Evolutionary conservation across 2,113 vertebrate species (phyloP).

Genomic region (Gorilla gorilla): DNA sequence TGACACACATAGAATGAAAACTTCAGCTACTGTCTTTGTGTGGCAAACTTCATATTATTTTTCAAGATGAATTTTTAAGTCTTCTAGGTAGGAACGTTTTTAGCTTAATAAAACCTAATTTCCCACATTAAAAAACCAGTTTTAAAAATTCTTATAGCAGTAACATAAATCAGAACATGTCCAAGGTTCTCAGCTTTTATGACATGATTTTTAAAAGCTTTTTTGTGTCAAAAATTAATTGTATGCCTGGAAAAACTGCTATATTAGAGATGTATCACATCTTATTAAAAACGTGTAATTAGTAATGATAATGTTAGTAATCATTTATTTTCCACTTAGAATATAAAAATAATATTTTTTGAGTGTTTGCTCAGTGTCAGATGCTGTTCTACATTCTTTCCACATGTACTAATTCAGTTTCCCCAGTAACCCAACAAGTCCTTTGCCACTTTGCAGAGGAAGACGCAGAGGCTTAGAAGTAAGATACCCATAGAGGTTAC

Average conservation of each 20-base stretch:
- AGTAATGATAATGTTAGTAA: neutral
- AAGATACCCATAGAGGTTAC: neutral
- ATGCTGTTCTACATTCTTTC: neutral
- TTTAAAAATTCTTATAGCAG: neutral
- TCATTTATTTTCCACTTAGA: neutral
- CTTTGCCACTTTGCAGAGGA: neutral
- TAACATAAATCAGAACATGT: neutral
- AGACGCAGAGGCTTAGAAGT: neutral
- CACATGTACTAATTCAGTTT: neutral
- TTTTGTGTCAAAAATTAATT: constrained; percentile 11
- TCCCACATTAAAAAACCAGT: neutral
- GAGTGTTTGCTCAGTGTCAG: neutral
- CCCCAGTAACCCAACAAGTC: neutral
- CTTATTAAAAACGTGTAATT: constrained; percentile 7
- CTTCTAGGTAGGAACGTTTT: constrained; percentile 13
- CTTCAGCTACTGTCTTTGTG: neutral
- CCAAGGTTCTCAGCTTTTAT: constrained; percentile 5
- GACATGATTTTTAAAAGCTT: neutral
- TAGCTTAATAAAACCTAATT: constrained; percentile 27
- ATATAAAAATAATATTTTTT: neutral
- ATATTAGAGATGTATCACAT: neutral
- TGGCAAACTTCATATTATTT: neutral
- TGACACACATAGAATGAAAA: neutral
- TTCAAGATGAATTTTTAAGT: constrained; percentile 43
- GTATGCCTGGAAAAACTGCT: neutral